Percentiles rank a stretch among this genome's conserved stretches.
phyloP scores from a whole-genome alignment of 2,888 invertebrate genomes.

The Cheilosia scutellata region DNA sequence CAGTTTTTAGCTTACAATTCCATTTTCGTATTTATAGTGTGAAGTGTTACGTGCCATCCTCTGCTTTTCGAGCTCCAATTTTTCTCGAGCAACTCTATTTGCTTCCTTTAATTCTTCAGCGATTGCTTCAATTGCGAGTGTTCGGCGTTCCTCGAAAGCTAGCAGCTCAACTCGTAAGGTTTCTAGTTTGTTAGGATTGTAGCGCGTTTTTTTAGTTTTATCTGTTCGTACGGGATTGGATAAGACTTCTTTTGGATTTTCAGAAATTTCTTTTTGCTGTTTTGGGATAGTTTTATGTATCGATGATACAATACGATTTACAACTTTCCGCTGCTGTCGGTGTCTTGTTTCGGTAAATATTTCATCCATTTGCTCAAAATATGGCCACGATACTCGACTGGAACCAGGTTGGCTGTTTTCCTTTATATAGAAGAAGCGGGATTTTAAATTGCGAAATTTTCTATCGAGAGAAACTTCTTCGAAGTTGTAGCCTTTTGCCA shows the following conservation, averaged over 20 bases:
- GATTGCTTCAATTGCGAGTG: constrained; percentile 24
- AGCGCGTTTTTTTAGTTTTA: background rate
- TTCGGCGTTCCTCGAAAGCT: constrained; percentile 26
- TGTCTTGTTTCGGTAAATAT: background rate
- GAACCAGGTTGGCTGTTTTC: background rate
- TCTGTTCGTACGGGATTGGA: background rate
- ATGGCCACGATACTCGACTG: constrained; percentile 7
- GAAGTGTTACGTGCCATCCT: background rate
- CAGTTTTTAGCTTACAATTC: background rate
- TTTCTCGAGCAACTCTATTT: background rate
- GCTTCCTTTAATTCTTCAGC: constrained; percentile 9
- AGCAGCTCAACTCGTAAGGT: constrained; percentile 2
- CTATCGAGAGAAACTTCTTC: background rate
- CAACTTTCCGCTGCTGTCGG: background rate
- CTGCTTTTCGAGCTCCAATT: background rate
- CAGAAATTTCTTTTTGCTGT: background rate
- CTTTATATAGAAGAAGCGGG: background rate
- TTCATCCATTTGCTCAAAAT: constrained; percentile 17
- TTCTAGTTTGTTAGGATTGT: background rate
- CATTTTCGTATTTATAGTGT: background rate
- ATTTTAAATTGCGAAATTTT: constrained; percentile 35
- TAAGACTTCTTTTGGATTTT: background rate
- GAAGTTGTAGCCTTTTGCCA: constrained; percentile 15
- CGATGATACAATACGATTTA: background rate
- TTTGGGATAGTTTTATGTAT: background rate